Base-by-base conservation (phyloP, 2,888 invertebrate species). In the Xanthostigma xanthostigma region DNA sequence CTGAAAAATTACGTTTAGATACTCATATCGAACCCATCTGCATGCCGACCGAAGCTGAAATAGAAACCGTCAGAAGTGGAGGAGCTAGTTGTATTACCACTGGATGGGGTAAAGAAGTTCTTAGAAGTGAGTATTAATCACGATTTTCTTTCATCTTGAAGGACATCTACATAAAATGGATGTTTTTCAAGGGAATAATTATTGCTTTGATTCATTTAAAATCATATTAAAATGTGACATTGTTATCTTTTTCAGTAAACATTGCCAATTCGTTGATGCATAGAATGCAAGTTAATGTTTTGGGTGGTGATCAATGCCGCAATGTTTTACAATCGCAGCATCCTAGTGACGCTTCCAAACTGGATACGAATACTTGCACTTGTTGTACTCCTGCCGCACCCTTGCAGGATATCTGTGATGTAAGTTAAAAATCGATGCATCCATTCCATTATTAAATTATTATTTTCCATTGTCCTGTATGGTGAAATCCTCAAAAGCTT, bases 51-150 rank as follows among this genome's bases (percentile, higher is more conserved):
- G 70, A 70, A 0, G 59, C 74, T 45, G 78, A 80, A 52, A 75
- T 76, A 0, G 73, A 74, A 50, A 77, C 78, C 50, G 73, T 73
- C 35, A 61, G 57, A 27, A 48, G 53, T 56, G 57, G 59, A 51
- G 56, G 62, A 54, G 64, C 63, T 2, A 76, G 77, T 45, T 89
- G 89, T 54, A 76, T 86, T 8, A 79, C 82, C 1, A 85, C 87
- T 46, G 89, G 89, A 44, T 90, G 88, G 87, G 88, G 88, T 55
- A 86, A 88, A 63, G 73, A 75, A 54, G 80, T 84, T 6, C 62
- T 89, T 45, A 79, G 81, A 76, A 76, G 88, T 89, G 69, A 75
- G 74, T 61, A 42, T 35, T 6, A 27, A 27, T 27, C 27, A 6
- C 6, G 27, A 27, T 27, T 27, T 27, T 27, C 34, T 45, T 44